Percentiles rank a stretch among this genome's conserved stretches.
phyloP scores from a whole-genome alignment of 1,140 invertebrate genomes.

The Sinella curviseta region DNA sequence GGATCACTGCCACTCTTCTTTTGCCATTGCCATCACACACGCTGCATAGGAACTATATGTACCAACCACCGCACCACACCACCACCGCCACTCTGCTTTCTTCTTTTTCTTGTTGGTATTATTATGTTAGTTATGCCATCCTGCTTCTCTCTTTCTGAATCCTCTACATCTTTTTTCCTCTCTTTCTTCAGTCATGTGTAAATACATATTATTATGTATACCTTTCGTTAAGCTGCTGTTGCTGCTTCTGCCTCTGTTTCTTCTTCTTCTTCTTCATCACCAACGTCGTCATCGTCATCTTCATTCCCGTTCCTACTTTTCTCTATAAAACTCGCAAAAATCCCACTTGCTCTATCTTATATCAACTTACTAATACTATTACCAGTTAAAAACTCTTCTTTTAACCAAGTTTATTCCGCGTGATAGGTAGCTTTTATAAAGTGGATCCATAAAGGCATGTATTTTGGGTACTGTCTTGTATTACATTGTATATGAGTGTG shows the following conservation, averaged over 20 bases:
- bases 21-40: neutral
- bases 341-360: no score
- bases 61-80: neutral
- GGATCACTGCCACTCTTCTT: slow-evolving; percentile 25
- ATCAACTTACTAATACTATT: neutral
- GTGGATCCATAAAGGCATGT: neutral
- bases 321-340: neutral
- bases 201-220: neutral
- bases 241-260: neutral
- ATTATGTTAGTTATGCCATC: slow-evolving; percentile 9
- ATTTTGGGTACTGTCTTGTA: neutral
- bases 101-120: slow-evolving; percentile 16
- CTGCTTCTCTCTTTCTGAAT: neutral
- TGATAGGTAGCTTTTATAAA: neutral
- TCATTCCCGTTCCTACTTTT: neutral
- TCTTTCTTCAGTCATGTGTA: neutral
- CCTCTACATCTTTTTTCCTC: slow-evolving; percentile 11
- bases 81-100: neutral
- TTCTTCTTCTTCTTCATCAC: neutral
- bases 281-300: neutral
- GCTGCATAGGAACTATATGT: no score
- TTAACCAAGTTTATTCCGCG: neutral
- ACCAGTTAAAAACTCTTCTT: neutral
- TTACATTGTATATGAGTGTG: slow-evolving; percentile 20
- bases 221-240: neutral